Conservation (phyloP, 2,888 invertebrate genomes). For the Agapostemon virescens region DNA sequence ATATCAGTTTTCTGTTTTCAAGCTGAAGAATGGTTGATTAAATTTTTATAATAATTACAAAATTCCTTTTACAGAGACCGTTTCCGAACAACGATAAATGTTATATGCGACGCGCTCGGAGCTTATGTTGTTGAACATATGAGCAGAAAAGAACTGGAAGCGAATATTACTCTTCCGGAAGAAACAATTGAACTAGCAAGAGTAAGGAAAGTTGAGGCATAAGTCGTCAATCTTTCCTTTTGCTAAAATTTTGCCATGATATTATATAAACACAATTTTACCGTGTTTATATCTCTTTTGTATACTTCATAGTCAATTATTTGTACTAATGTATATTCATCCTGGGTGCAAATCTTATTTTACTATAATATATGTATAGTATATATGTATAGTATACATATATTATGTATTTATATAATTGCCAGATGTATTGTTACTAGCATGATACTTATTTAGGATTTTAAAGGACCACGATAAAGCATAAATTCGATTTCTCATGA, state of each 20-base stretch:
- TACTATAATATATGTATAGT: too few relatives aligned
- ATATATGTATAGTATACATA: conserved; percentile 15
- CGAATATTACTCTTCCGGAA: conserved; percentile 60
- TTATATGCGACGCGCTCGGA: conserved; percentile 96
- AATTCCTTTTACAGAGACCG: conserved; percentile 84
- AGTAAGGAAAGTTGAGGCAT: conserved; percentile 68
- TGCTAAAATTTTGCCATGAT: conserved; percentile 36
- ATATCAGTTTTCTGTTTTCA: conserved; percentile 14
- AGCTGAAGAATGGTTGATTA: background rate
- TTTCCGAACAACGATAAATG: conserved; percentile 94
- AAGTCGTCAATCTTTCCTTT: conserved; percentile 31
- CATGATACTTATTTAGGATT: conserved; percentile 39
- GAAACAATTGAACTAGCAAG: conserved; percentile 73
- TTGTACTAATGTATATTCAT: conserved; percentile 48
- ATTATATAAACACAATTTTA: conserved; percentile 37
- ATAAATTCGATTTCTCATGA: conserved; percentile 27
- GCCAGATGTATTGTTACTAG: conserved; percentile 20
- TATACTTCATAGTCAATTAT: conserved; percentile 38
- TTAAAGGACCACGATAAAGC: conserved; percentile 24
- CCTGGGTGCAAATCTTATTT: conserved; percentile 28
- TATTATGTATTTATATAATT: conserved; percentile 21
- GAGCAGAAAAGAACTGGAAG: conserved; percentile 87
- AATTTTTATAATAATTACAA: background rate
- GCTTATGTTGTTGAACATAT: conserved; percentile 94
- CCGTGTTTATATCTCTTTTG: conserved; percentile 40